Base-by-base conservation (phyloP, 2,797 vertebrate species). In the Lateolabrax maculatus region DNA sequence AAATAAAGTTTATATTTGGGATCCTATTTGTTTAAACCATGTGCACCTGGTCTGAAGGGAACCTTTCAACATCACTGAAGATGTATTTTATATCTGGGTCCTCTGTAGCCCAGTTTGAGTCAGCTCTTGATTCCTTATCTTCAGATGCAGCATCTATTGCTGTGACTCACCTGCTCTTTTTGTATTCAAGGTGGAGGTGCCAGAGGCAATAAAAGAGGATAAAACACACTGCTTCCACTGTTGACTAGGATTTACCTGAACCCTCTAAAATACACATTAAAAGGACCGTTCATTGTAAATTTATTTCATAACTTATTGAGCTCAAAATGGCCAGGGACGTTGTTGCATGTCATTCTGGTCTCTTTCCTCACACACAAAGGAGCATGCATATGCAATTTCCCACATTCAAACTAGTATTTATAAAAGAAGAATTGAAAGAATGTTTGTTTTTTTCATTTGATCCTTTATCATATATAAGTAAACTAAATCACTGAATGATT, bases 111-210 rank as follows among this genome's bases (percentile, higher is more conserved):
- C 70, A 29, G 56, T 21, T 49, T 36, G 15, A n/a, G n/a, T n/a
- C n/a, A n/a, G n/a, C n/a, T n/a, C n/a, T n/a, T n/a, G n/a, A n/a
- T n/a, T n/a, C n/a, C n/a, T n/a, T n/a, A n/a, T n/a, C n/a, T n/a
- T n/a, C n/a, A n/a, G n/a, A n/a, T n/a, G n/a, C n/a, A n/a, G n/a
- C n/a, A n/a, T n/a, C n/a, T n/a, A n/a, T n/a, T n/a, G n/a, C n/a
- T n/a, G n/a, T n/a, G n/a, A n/a, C n/a, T n/a, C n/a, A n/a, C n/a
- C 46, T 75, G n/a, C 19, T 80, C 57, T 46, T 44, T 56, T 58
- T 55, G 61, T 43, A 51, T 80, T 43, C 67, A 48, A 75, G n/a
- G n/a, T n/a, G 67, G 23, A 78, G 37, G 57, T 58, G 62, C 31
- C n/a, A 61, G 18, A 61, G n/a, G n/a, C n/a, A 43, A 25, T 56